Conservation (phyloP, 2,113 vertebrate species). For the Ceyx cyanopectus region DNA sequence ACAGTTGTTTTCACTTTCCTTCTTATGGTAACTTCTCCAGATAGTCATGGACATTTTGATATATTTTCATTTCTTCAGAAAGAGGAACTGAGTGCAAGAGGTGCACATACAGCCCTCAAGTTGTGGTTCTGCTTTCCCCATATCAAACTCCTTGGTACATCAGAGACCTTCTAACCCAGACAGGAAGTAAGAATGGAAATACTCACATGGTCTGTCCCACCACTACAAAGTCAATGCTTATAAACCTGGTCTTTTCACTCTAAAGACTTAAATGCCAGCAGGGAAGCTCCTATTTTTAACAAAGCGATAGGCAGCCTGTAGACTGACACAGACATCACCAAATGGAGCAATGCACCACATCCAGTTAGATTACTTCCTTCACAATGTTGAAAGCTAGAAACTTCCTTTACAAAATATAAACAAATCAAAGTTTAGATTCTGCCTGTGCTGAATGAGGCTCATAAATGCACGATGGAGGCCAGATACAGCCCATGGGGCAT, state of each 20-base stretch:
- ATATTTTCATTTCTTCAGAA: background rate
- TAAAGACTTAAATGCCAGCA: background rate
- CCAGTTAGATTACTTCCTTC: background rate
- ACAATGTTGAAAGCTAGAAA: background rate
- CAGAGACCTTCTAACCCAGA: background rate
- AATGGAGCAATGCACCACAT: background rate
- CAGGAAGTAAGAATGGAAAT: background rate
- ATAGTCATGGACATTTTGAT: background rate
- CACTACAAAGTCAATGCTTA: background rate
- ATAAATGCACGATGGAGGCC: slow-evolving; percentile 45
- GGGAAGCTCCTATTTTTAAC: background rate
- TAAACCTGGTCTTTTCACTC: background rate
- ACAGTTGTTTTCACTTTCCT: background rate
- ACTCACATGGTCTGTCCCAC: background rate
- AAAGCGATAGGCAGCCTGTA: background rate
- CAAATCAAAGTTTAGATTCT: slow-evolving; percentile 7
- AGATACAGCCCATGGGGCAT: background rate
- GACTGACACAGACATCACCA: background rate
- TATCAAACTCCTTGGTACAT: background rate
- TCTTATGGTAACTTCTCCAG: background rate
- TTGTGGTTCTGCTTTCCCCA: background rate
- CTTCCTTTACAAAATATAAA: slow-evolving; percentile 18
- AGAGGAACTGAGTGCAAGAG: background rate
- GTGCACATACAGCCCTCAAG: background rate
- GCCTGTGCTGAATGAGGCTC: background rate